Conservation (phyloP, 2,797 vertebrate species). For the Todus mexicanus region DNA sequence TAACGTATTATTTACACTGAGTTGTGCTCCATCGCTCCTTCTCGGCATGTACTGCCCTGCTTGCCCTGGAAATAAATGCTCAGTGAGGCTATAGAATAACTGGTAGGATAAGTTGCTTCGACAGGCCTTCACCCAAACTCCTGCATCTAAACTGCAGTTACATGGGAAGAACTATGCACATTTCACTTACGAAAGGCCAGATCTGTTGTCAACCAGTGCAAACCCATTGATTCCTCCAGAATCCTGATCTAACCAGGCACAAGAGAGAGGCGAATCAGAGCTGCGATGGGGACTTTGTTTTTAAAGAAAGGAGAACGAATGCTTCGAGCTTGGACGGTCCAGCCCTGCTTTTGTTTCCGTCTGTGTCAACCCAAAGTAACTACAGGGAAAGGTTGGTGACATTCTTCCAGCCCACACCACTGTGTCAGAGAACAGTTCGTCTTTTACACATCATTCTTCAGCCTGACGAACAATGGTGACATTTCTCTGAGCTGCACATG, state of each 20-base stretch:
- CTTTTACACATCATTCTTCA: not conserved
- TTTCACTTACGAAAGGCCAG: not conserved
- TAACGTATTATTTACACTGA: slow-evolving; percentile 23
- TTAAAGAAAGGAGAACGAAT: not conserved
- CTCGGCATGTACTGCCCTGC: not conserved
- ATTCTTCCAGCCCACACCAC: not conserved
- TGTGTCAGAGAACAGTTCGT: not conserved
- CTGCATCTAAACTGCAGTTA: not conserved
- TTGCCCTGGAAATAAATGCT: slow-evolving; percentile 46
- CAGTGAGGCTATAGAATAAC: slow-evolving; percentile 38
- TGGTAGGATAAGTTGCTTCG: not conserved
- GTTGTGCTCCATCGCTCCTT: not conserved
- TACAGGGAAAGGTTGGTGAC: not conserved
- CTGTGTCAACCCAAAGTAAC: not conserved
- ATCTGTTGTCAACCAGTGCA: not conserved
- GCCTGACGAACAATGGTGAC: not conserved
- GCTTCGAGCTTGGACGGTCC: not conserved
- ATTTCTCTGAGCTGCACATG: not conserved
- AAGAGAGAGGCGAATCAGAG: not conserved
- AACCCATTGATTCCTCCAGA: not conserved
- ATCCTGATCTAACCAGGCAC: not conserved
- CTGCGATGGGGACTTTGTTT: fast-evolving
- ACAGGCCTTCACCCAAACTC: not conserved
- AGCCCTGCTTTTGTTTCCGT: not conserved
- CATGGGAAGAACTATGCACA: not conserved